Conservation (phyloP, 35 echinoderm and acorn worm species). For the Ophioderma brevispina region DNA sequence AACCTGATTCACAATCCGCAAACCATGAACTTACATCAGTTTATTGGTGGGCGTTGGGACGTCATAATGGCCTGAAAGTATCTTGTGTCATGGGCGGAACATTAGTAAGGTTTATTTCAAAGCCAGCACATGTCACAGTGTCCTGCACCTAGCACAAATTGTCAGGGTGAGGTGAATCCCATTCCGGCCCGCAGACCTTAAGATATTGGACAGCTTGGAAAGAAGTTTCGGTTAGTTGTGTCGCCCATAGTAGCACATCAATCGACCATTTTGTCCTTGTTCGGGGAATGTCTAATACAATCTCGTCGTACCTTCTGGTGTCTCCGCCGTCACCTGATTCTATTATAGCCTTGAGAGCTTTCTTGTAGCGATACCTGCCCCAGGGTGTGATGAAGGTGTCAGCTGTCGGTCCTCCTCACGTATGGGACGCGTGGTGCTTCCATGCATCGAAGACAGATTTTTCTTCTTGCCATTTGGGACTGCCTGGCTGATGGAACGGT, state of each 20-base stretch:
- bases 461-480: constrained; percentile 1
- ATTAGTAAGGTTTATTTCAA: background rate
- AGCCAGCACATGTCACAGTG: background rate
- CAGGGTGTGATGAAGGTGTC: constrained; percentile 29
- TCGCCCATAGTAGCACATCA: background rate
- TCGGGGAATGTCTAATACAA: constrained; percentile 13
- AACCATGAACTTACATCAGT: constrained; percentile 32
- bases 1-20: background rate
- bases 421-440: constrained; percentile 36
- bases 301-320: constrained; percentile 27
- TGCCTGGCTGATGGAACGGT: constrained; percentile 11
- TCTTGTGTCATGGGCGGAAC: background rate
- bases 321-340: constrained; percentile 21
- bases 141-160: background rate
- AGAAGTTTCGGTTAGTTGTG: background rate
- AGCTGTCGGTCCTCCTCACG: constrained; percentile 27
- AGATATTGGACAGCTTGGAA: background rate
- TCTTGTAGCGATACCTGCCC: constrained; percentile 33
- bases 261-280: constrained; percentile 21
- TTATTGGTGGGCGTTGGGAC: background rate
- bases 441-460: constrained; percentile 35
- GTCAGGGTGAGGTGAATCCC: background rate
- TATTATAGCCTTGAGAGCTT: constrained; percentile 16
- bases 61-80: background rate
- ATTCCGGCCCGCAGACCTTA: background rate